phyloP scores from a whole-genome alignment of 2,888 invertebrate genomes.

The Mythimna ferrago region DNA sequence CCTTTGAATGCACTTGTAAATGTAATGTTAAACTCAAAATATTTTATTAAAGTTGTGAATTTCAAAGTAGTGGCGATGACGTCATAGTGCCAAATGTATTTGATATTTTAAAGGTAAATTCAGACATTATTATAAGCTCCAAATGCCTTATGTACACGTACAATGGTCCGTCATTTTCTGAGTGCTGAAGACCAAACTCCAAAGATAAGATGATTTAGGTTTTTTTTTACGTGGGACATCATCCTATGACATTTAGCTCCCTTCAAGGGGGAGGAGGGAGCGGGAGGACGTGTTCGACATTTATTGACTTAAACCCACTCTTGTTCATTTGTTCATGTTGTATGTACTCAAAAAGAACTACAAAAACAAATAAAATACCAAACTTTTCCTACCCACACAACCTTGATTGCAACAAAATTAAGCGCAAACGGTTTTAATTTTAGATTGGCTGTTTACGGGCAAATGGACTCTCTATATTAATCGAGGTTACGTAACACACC shows the following conservation, averaged over 20 bases:
- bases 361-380: constrained; percentile 12
- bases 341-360: background rate
- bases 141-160: too few species aligned
- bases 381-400: constrained; percentile 14
- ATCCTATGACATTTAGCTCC: too few species aligned
- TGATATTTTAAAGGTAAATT: background rate
- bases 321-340: too few species aligned
- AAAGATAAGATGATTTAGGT: too few species aligned
- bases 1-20: constrained; percentile 19
- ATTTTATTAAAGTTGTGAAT: background rate
- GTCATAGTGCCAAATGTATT: background rate
- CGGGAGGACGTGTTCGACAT: too few species aligned
- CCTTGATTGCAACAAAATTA: constrained; percentile 60
- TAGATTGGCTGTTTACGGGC: constrained; percentile 70
- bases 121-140: background rate
- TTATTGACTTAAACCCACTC: too few species aligned
- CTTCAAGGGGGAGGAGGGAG: too few species aligned
- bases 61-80: background rate
- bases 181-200: too few species aligned
- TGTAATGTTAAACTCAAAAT: constrained; percentile 6
- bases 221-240: too few species aligned
- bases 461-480: constrained; percentile 71
- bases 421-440: constrained; percentile 76
- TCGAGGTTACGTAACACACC: constrained; percentile 66
- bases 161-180: too few species aligned